Evolutionary conservation across 2,797 vertebrate species (phyloP).

Genomic region (Acrocephalus scirpaceus): DNA sequence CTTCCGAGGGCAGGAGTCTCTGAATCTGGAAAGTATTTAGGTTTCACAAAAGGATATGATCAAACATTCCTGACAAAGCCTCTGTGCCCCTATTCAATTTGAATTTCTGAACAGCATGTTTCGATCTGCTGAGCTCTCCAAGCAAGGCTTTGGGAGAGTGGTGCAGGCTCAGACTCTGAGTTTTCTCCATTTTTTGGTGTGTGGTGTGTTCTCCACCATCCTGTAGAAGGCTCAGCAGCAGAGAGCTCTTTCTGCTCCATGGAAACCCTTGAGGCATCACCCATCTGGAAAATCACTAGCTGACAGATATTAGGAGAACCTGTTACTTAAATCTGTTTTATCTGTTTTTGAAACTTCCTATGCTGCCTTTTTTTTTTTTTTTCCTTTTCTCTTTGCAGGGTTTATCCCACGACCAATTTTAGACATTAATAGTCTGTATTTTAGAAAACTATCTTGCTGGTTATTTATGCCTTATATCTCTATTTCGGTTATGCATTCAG

Average conservation of each 20-base stretch:
- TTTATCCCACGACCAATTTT: conserved; percentile 21
- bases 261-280: neutral
- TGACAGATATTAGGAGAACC: neutral
- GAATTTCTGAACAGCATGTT: neutral
- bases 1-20: neutral
- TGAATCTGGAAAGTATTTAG: neutral
- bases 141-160: neutral
- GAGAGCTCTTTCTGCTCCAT: neutral
- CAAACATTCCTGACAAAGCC: conserved; percentile 1
- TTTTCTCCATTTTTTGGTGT: neutral
- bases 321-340: conserved; percentile 51
- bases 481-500: conserved; percentile 46
- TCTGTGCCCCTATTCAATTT: neutral
- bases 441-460: neutral
- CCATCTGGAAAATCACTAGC: conserved; percentile 52
- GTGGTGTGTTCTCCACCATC: neutral
- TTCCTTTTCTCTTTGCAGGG: neutral
- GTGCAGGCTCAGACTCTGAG: neutral
- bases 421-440: conserved; percentile 14
- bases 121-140: neutral
- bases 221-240: neutral
- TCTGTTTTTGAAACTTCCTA: conserved; percentile 50
- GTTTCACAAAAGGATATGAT: neutral
- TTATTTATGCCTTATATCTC: conserved; percentile 51
- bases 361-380: neutral